phyloP scores from a whole-genome alignment of 53 echinoderm and acorn worm genomes.

The Echinometra lucunter region DNA sequence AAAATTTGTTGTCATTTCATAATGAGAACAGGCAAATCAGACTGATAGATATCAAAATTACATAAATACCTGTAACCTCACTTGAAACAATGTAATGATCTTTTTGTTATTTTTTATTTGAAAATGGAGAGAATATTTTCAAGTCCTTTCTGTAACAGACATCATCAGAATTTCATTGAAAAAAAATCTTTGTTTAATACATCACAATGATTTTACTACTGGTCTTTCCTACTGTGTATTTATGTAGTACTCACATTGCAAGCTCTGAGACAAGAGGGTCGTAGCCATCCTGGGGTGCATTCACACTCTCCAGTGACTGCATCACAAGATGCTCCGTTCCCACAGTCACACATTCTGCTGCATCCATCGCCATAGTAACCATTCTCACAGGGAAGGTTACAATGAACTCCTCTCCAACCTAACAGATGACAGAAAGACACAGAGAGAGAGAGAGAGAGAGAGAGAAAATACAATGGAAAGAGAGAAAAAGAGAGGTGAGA shows the following conservation, averaged over 20 bases:
- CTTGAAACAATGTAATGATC: neutral
- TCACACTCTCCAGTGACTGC: conserved; percentile 81
- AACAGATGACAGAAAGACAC: neutral
- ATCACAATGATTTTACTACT: neutral
- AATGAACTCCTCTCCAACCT: conserved; percentile 73
- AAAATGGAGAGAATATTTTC: too few species aligned
- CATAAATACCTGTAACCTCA: neutral
- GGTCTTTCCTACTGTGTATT: neutral
- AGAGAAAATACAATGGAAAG: too few species aligned
- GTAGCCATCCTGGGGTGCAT: conserved; percentile 80
- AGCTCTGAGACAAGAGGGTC: conserved; percentile 28
- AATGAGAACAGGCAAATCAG: too few species aligned
- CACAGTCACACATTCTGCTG: conserved; percentile 66
- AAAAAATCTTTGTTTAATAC: too few species aligned
- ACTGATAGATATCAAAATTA: too few species aligned
- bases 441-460: neutral
- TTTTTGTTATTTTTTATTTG: neutral
- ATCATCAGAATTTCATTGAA: too few species aligned
- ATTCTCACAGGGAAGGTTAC: conserved; percentile 65
- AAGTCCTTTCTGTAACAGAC: too few species aligned
- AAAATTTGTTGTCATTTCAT: too few species aligned
- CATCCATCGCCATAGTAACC: conserved; percentile 73
- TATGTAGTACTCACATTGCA: conserved; percentile 48
- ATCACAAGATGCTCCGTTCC: conserved; percentile 84
- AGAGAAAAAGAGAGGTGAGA: too few species aligned